Conservation (phyloP, 2,113 vertebrate genomes). For the Mesitornis unicolor region DNA sequence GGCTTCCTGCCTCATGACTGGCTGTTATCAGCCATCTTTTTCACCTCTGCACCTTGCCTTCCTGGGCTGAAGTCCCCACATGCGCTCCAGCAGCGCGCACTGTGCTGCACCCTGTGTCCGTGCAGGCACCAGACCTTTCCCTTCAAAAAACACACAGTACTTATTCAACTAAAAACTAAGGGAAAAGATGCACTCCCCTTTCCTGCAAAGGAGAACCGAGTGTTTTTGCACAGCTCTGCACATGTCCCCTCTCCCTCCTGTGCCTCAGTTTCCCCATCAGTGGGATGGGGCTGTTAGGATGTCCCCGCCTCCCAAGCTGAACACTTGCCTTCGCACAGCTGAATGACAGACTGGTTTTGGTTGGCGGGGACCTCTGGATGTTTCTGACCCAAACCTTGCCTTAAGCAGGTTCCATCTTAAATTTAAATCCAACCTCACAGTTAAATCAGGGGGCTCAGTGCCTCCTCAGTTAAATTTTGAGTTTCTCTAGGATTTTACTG, state of each 20-base stretch:
- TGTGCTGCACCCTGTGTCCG: fast-evolving
- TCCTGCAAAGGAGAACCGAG: neutral
- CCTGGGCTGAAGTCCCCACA: neutral
- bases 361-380: neutral
- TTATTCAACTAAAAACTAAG: neutral
- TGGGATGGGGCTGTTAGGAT: fast-evolving
- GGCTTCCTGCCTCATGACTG: fast-evolving
- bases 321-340: neutral
- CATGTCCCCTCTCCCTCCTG: fast-evolving
- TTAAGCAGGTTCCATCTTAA: neutral
- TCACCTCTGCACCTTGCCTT: neutral
- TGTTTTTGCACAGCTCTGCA: neutral
- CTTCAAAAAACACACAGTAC: neutral
- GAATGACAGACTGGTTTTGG: neutral
- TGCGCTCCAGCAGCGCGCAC: fast-evolving
- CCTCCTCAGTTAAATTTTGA: fast-evolving
- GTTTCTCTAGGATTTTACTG: fast-evolving
- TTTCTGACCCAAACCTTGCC: neutral
- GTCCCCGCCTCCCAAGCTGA: too few relatives aligned
- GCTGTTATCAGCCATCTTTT: neutral
- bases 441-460: neutral
- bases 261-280: neutral
- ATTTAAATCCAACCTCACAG: neutral
- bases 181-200: neutral
- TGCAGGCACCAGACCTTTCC: neutral